phyloP scores from a whole-genome alignment of 2,113 vertebrate species.

The Corythaixoides concolor region DNA sequence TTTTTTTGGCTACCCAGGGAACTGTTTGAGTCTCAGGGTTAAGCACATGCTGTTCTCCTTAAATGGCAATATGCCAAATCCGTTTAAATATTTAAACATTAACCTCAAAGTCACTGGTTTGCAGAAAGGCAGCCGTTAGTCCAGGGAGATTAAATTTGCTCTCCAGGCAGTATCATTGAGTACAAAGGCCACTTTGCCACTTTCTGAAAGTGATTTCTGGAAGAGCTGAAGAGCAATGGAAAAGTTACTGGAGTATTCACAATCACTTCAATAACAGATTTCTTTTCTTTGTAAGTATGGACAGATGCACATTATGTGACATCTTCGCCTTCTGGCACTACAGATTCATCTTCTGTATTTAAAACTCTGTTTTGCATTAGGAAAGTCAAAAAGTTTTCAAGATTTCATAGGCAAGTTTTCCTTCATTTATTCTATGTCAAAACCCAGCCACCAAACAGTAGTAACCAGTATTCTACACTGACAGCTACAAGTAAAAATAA shows the following conservation, averaged over 20 bases:
- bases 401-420: background rate
- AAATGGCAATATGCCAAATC: slow-evolving; percentile 37
- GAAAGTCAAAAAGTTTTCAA: background rate
- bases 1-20: background rate
- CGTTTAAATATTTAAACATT: slow-evolving; percentile 63
- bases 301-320: fast-evolving
- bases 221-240: background rate
- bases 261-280: background rate
- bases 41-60: slow-evolving; percentile 39
- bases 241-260: background rate
- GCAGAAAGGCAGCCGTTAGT: background rate
- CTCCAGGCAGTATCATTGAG: background rate
- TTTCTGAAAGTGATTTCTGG: background rate
- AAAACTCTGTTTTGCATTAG: background rate
- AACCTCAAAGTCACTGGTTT: slow-evolving; percentile 42
- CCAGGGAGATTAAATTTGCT: background rate
- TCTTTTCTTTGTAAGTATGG: background rate
- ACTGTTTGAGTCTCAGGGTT: slow-evolving; percentile 47
- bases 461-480: background rate
- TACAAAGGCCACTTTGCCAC: slow-evolving; percentile 27
- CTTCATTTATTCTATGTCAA: background rate
- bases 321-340: background rate
- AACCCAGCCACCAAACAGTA: background rate
- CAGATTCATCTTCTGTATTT: background rate
- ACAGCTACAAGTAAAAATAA: background rate